Conservation (phyloP, 2,888 invertebrate species). For the Ornithoptera priamus region DNA sequence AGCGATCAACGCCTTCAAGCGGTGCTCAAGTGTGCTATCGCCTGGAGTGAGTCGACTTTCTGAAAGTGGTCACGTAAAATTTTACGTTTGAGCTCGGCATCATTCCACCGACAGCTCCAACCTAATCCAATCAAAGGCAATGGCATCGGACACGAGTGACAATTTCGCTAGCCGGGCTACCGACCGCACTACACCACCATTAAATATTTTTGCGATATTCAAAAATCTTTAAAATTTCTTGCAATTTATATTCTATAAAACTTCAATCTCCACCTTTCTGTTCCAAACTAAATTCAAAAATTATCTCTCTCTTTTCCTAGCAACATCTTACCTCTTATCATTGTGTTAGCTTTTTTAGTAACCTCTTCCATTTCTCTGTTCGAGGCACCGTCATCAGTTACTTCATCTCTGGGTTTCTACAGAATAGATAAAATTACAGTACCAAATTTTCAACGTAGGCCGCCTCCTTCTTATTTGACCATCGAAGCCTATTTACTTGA, state of each 20-base stretch:
- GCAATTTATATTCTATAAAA: slow-evolving; percentile 5
- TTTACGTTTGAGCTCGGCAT: slow-evolving; percentile 74
- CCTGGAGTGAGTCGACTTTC: slow-evolving; percentile 66
- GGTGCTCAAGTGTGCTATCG: slow-evolving; percentile 62
- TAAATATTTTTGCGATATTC: slow-evolving; percentile 25
- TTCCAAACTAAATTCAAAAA: no score
- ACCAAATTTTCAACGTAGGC: no score
- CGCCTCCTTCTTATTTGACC: no score
- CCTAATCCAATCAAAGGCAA: slow-evolving; percentile 76
- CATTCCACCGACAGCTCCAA: slow-evolving; percentile 67
- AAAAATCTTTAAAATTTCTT: slow-evolving; percentile 18
- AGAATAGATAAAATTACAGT: no score
- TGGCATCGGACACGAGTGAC: slow-evolving; percentile 68
- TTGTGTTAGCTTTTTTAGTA: no score
- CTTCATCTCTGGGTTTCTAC: no score
- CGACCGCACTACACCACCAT: slow-evolving; percentile 20
- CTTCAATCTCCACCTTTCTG: not conserved
- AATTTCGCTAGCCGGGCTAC: slow-evolving; percentile 60
- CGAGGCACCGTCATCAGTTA: no score
- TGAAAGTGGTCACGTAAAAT: slow-evolving; percentile 79
- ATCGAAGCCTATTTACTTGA: no score
- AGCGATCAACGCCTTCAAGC: slow-evolving; percentile 54
- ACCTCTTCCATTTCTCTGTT: no score
- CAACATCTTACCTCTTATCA: no score
- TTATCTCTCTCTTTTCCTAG: no score